Base-by-base conservation (phyloP, 2,113 vertebrate genomes). In the Myotis brandtii region DNA sequence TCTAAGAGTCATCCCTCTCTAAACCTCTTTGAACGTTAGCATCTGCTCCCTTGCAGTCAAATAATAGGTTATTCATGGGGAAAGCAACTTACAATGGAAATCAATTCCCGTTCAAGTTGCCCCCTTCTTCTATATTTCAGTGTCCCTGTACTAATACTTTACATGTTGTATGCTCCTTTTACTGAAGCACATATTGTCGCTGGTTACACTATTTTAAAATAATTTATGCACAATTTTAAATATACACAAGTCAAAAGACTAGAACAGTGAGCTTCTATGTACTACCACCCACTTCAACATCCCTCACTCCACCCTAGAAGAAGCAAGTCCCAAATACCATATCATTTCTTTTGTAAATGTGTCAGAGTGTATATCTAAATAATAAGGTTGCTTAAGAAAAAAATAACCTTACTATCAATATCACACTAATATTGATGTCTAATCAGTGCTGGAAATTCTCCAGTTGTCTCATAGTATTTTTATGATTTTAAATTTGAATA, bases 401-500 rank as follows among this genome's bases (percentile, higher is more conserved):
- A 86, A 86, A 62, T 25, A 27, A 1, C 21, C 52, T 46, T 32
- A 43, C 21, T 77, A 50, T 86, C 1, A 2, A 50, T 59, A 56
- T 48, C 30, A 66, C 30, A 66, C 37, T 79, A 79, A 46, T 69
- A 77, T 54, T 62, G 69, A 27, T 66, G 83, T 79, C 69, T 46
- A 83, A 48, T 64, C 70, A 66, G 64, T 72, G 64, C 21, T 89
- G 50, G 72, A 46, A 40, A 64, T 66, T 92, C 50, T 3, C 21
- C 21, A 83, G 20, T 72, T 59, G 32, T 48, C 77, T 76, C 43
- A 23, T 64, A 27, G 48, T 87, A 56, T 50, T 93, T 76, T 70
- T 75, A 34, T 89, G 40, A n/a, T 54, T 83, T 93, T 95, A 50
- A 37, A 67, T 62, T 84, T 5, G 73, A 91, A 76, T 92, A 37